phyloP scores from a whole-genome alignment of 2,113 vertebrate species.

The Oxygymnocypris stewartii region DNA sequence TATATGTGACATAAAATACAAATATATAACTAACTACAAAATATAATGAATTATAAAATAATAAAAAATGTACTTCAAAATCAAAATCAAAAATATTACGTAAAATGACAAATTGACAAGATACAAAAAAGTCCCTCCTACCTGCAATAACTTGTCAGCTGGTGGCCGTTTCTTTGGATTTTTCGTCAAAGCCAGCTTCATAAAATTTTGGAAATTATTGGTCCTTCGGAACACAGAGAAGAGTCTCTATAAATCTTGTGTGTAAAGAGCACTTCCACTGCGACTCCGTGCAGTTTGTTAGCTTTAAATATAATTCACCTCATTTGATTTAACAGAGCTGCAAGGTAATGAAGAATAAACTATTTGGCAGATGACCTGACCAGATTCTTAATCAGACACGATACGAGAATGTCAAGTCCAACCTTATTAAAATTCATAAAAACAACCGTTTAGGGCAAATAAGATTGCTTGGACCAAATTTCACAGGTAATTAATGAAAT shows the following conservation, averaged over 20 bases:
- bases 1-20: no score
- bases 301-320: slow-evolving; percentile 26
- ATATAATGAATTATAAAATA: no score
- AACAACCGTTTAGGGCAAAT: slow-evolving; percentile 1
- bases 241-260: slow-evolving; percentile 3
- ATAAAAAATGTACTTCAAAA: no score
- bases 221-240: slow-evolving; percentile 71
- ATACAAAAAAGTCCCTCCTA: slow-evolving; percentile 53
- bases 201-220: slow-evolving; percentile 86
- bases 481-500: slow-evolving; percentile 12
- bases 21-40: no score
- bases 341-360: slow-evolving; percentile 32
- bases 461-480: slow-evolving; percentile 8
- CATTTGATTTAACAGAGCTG: slow-evolving; percentile 39
- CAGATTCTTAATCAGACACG: slow-evolving; percentile 29
- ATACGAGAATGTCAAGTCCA: slow-evolving; percentile 22
- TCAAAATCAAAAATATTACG: neutral
- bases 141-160: slow-evolving; percentile 85
- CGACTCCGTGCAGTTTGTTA: neutral
- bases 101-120: neutral
- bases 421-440: slow-evolving; percentile 12
- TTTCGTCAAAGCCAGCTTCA: slow-evolving; percentile 88
- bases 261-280: neutral
- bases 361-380: neutral
- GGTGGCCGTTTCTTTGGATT: slow-evolving; percentile 86